A percentile compares a stretch with the other conserved stretches of the same genome.
Evolutionary conservation across 2,797 vertebrate species (phyloP).

Genomic region (Melanotaenia nigrans): DNA sequence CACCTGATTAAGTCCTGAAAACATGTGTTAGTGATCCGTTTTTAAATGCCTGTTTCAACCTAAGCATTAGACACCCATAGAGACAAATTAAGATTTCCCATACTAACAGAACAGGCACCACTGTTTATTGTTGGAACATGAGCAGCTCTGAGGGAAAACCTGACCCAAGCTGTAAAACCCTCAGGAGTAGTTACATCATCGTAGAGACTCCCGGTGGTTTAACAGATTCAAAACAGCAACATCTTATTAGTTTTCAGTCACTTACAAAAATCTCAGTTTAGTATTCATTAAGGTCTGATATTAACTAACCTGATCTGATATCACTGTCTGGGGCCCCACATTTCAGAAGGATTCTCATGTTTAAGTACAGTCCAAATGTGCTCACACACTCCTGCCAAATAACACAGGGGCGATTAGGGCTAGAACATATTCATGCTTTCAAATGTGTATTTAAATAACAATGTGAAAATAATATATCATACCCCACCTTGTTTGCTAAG

Average conservation of each 20-base stretch:
- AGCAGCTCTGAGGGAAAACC: background rate
- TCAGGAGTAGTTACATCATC: slow-evolving; percentile 5
- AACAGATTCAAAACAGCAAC: slow-evolving; percentile 11
- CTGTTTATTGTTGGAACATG: background rate
- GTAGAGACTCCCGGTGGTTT: slow-evolving; percentile 1
- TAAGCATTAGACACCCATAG: background rate
- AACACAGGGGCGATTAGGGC: slow-evolving; percentile 17
- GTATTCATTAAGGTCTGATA: slow-evolving; percentile 24
- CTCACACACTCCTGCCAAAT: slow-evolving; percentile 84
- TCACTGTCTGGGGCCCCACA: slow-evolving; percentile 80
- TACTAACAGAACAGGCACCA: background rate
- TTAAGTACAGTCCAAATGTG: slow-evolving; percentile 87
- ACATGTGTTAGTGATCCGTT: slow-evolving; percentile 25
- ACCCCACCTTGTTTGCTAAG: slow-evolving; percentile 90
- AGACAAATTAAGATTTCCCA: background rate
- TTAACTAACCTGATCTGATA: slow-evolving; percentile 85
- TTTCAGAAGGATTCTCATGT: slow-evolving; percentile 89
- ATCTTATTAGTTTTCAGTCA: slow-evolving; percentile 1
- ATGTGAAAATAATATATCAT: slow-evolving; percentile 12
- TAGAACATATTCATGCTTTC: slow-evolving; percentile 9
- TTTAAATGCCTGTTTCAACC: slow-evolving; percentile 21
- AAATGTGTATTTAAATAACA: slow-evolving; percentile 16
- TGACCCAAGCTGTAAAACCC: slow-evolving; percentile 1
- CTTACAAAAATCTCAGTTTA: slow-evolving; percentile 17
- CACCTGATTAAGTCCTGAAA: slow-evolving; percentile 85